Evolutionary conservation across 2,113 vertebrate species (phyloP).

Genomic region (Entelurus aequoreus): DNA sequence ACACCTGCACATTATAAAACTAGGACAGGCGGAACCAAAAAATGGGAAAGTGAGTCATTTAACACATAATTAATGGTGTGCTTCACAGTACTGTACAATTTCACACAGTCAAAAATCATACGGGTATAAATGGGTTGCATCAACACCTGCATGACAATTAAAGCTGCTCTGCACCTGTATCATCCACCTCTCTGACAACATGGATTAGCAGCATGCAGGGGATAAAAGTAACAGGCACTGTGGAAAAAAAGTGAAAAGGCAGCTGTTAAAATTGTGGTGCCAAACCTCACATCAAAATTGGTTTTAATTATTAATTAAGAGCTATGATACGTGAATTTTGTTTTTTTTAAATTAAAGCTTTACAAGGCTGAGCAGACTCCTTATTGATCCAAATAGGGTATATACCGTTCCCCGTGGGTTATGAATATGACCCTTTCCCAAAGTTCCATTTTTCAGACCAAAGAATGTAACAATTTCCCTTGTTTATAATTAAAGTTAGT

Average conservation of each 20-base stretch:
- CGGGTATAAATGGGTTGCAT: not conserved
- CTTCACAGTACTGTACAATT: not conserved
- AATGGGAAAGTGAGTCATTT: not conserved
- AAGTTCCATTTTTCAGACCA: too few relatives aligned
- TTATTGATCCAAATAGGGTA: too few relatives aligned
- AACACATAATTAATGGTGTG: not conserved
- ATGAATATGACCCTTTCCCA: too few relatives aligned
- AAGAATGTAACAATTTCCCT: too few relatives aligned
- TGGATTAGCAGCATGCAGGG: conserved; percentile 32
- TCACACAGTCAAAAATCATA: not conserved
- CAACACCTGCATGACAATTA: conserved; percentile 32
- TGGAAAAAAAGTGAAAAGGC: conserved; percentile 12
- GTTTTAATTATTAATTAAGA: too few relatives aligned
- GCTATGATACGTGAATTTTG: too few relatives aligned
- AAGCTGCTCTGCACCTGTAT: conserved; percentile 44
- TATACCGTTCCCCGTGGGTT: too few relatives aligned
- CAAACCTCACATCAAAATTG: too few relatives aligned
- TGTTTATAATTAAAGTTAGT: too few relatives aligned
- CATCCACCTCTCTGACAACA: conserved; percentile 42
- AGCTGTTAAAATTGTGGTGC: too few relatives aligned
- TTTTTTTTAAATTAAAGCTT: too few relatives aligned
- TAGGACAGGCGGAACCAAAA: not conserved
- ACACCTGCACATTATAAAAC: not conserved
- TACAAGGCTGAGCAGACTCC: too few relatives aligned
- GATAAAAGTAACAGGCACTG: conserved; percentile 27